Evolutionary conservation across 2,888 invertebrate genomes (phyloP).

Genomic region (Nudaria mundana): DNA sequence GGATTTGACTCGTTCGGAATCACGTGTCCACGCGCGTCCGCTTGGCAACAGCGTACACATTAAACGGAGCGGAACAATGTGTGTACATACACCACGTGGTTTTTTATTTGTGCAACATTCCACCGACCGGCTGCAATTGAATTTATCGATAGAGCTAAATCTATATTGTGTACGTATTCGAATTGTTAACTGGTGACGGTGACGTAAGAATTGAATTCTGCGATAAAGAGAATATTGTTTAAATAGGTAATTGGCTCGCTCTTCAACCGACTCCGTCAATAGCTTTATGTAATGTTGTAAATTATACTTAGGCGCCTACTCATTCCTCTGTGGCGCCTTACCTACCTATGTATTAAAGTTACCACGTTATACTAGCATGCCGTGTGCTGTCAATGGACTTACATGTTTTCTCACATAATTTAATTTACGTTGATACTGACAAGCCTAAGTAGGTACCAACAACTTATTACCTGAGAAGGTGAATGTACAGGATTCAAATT

Average conservation of each 20-base stretch:
- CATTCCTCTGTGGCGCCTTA: no score
- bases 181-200: constrained; percentile 7
- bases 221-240: no score
- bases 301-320: no score
- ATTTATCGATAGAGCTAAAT: constrained; percentile 50
- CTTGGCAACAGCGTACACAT: constrained; percentile 69
- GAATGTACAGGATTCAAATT: constrained; percentile 13
- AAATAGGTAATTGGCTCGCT: no score
- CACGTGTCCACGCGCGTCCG: constrained; percentile 73
- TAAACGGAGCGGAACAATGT: constrained; percentile 74
- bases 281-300: no score
- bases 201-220: not conserved
- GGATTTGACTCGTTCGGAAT: constrained; percentile 65
- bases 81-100: constrained; percentile 68
- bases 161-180: constrained; percentile 4
- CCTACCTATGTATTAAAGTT: no score
- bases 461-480: constrained; percentile 9
- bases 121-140: constrained; percentile 42
- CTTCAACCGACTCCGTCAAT: no score
- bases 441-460: constrained; percentile 8
- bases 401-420: constrained; percentile 14
- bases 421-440: constrained; percentile 8
- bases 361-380: constrained; percentile 41
- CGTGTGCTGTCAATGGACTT: constrained; percentile 37
- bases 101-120: constrained; percentile 74